Evolutionary conservation across 1,140 invertebrate species (phyloP).

Genomic region (Gryllus bimaculatus): DNA sequence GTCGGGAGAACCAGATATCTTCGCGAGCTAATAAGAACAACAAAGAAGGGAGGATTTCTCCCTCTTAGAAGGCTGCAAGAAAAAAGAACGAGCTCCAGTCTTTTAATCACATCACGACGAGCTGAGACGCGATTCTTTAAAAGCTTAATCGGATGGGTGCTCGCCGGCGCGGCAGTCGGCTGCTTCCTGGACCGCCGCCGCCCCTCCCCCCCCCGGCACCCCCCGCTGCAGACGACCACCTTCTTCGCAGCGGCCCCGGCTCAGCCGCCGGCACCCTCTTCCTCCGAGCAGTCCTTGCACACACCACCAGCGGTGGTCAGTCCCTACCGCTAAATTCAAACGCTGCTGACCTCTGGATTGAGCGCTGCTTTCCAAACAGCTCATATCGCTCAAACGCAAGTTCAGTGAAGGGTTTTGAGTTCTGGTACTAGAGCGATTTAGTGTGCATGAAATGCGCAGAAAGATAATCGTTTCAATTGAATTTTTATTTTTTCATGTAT

Average conservation of each 20-base stretch:
- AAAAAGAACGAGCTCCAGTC: background rate
- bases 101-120: background rate
- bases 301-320: too few relatives aligned
- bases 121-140: background rate
- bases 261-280: background rate
- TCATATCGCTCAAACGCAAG: too few relatives aligned
- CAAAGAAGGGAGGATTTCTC: background rate
- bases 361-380: too few relatives aligned
- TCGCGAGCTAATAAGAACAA: background rate
- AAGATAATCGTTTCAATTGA: too few relatives aligned
- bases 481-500: too few relatives aligned
- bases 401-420: too few relatives aligned
- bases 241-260: background rate
- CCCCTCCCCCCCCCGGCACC: too few relatives aligned
- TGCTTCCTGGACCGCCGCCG: background rate
- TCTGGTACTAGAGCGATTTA: too few relatives aligned
- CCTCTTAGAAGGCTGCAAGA: background rate
- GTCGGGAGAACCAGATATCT: background rate
- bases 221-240: background rate
- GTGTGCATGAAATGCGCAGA: too few relatives aligned
- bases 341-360: too few relatives aligned
- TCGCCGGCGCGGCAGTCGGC: background rate
- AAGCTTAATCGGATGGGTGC: background rate
- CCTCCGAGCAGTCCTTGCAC: background rate
- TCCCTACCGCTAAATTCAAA: too few relatives aligned